Conservation (phyloP, 2,888 invertebrate species). For the Steinernema carpocapsae region DNA sequence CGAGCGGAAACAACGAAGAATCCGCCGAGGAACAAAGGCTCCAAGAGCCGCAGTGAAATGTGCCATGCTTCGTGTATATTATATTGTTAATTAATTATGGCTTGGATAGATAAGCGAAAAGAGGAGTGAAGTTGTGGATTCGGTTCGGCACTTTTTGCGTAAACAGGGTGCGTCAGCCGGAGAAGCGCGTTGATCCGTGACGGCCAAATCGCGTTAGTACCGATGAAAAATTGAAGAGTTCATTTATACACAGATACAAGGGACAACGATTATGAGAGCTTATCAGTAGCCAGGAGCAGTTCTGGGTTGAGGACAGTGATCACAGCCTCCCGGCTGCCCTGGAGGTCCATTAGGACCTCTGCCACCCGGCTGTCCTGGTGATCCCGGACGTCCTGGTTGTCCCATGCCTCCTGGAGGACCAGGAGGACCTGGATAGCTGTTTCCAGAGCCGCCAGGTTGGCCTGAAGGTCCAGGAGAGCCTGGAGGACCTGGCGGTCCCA, state of each 20-base stretch:
- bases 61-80: background rate
- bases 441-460: background rate
- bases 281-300: no score
- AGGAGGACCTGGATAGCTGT: background rate
- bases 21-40: background rate
- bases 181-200: background rate
- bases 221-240: no score
- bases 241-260: no score
- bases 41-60: no score
- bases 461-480: background rate
- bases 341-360: background rate
- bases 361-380: background rate
- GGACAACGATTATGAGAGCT: no score
- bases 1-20: background rate
- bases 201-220: no score
- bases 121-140: background rate
- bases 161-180: background rate
- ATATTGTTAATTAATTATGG: conserved; percentile 12
- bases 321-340: background rate
- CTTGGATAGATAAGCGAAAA: background rate
- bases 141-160: background rate
- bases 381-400: background rate
- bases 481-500: background rate
- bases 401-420: background rate
- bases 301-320: background rate